Evolutionary conservation across 2,888 invertebrate genomes (phyloP).

Genomic region (Dolichomitus sp.): DNA sequence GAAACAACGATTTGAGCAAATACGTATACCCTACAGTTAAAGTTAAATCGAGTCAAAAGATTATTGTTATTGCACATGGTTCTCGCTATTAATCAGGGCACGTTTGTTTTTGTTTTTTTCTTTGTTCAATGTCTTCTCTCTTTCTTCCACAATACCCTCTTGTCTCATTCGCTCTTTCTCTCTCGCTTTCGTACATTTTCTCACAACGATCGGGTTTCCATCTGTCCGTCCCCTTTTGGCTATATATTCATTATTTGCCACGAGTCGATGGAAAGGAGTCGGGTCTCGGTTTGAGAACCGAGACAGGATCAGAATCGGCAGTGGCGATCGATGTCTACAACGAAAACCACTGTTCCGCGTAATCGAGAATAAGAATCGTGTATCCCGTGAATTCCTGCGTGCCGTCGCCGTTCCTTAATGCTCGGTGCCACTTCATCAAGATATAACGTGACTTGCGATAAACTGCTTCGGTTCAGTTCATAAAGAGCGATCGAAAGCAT

Average conservation of each 20-base stretch:
- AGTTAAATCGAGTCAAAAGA: constrained; percentile 69
- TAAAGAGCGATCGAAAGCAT: constrained; percentile 23
- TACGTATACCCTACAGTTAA: constrained; percentile 75
- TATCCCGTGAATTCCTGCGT: constrained; percentile 34
- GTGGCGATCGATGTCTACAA: constrained; percentile 23
- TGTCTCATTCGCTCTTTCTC: constrained; percentile 27
- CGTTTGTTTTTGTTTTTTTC: constrained; percentile 39
- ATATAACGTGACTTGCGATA: constrained; percentile 26
- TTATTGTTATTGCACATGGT: constrained; percentile 84
- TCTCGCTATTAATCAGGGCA: constrained; percentile 72
- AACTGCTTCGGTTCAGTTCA: constrained; percentile 29
- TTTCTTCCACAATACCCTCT: constrained; percentile 32
- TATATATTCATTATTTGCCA: constrained; percentile 22
- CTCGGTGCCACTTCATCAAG: constrained; percentile 35
- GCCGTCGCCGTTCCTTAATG: constrained; percentile 2
- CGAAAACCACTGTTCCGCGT: constrained; percentile 32
- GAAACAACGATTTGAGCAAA: constrained; percentile 85
- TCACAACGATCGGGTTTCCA: constrained; percentile 55
- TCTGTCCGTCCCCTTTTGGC: constrained; percentile 11
- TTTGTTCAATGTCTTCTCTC: constrained; percentile 45
- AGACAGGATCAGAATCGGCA: neutral
- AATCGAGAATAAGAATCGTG: constrained; percentile 31
- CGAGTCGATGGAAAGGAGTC: constrained; percentile 19
- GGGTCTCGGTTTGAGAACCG: constrained; percentile 17
- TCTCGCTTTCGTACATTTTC: constrained; percentile 40